Base-by-base conservation (phyloP, 1,140 invertebrate genomes). In the Sitobion miscanthi region DNA sequence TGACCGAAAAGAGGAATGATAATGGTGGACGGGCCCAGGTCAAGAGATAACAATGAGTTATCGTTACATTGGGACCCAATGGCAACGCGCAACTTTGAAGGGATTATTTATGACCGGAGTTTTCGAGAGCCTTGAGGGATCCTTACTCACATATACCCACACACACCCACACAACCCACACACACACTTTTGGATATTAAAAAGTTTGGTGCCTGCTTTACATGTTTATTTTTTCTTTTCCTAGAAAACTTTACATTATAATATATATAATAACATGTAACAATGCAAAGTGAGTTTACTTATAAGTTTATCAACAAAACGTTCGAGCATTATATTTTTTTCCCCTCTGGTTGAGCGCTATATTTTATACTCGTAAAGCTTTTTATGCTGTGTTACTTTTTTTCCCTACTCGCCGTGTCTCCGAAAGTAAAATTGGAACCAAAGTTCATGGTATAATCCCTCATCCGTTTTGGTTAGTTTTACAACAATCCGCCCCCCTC, bases 41-140 rank as follows among this genome's bases (percentile, higher is more conserved):
- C 91, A 93, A 93, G 91, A 93, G 91, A 93, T 93, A 93, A 93
- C 91, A 93, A 93, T 93, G 91, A 93, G 91, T 93, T 93, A 93
- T 93, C 91, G 91, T 93, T 93, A 93, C 91, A 30, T 83, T 86
- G 91, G 91, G 91, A 86, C 77, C 77, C 91, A 52, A 86, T 54
- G 69, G 91, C 49, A 54, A 93, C 91, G 69, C 69, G 77, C 52
- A 86, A 93, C 91, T 93, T 93, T 93, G 91, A 93, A 93, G 82
- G 91, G 49, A 93, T 93, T 93, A 93, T 93, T 93, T 93, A 93
- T 20, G 91, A 57, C 77, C 91, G 1, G 47, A 93, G 91, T 93
- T 93, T 93, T 86, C 49, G 91, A 93, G 82, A 93, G 91, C 91
- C 91, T 93, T 93, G 91, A 93, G 91, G 91, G 91, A 93, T 85